phyloP scores from a whole-genome alignment of 2,797 vertebrate species.

The Setipinna tenuifilis region DNA sequence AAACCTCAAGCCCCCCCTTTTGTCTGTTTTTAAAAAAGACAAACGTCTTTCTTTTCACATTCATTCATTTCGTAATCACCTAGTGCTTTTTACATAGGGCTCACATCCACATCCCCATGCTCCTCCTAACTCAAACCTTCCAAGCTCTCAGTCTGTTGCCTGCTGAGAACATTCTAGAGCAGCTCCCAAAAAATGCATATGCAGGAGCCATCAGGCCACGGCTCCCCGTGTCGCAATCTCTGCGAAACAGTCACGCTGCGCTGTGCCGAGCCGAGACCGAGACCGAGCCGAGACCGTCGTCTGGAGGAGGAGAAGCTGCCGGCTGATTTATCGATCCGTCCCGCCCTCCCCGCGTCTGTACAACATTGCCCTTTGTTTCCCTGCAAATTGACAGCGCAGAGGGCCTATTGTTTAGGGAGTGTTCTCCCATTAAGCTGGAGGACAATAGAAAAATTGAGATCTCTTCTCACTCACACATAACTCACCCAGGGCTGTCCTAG shows the following conservation, averaged over 20 bases:
- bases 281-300: neutral
- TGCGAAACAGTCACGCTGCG: neutral
- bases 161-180: slow-evolving; percentile 10
- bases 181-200: neutral
- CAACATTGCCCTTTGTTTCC: slow-evolving; percentile 14
- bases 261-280: neutral
- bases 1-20: slow-evolving; percentile 51
- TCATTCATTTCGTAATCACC: slow-evolving; percentile 71
- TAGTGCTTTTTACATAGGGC: slow-evolving; percentile 28
- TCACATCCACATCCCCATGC: neutral
- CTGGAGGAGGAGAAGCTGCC: slow-evolving; percentile 3
- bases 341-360: neutral
- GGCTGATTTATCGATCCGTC: neutral
- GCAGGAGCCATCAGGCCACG: neutral
- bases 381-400: slow-evolving; percentile 6
- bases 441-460: slow-evolving; percentile 16
- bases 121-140: neutral
- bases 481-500: neutral
- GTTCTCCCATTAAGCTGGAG: neutral
- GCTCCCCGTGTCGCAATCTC: neutral
- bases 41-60: slow-evolving; percentile 65
- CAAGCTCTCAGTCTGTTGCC: neutral
- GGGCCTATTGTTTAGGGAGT: neutral
- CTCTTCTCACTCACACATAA: neutral
- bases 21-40: slow-evolving; percentile 33